Conservation (phyloP, 2,888 invertebrate species). For the Cephus pygmeus region DNA sequence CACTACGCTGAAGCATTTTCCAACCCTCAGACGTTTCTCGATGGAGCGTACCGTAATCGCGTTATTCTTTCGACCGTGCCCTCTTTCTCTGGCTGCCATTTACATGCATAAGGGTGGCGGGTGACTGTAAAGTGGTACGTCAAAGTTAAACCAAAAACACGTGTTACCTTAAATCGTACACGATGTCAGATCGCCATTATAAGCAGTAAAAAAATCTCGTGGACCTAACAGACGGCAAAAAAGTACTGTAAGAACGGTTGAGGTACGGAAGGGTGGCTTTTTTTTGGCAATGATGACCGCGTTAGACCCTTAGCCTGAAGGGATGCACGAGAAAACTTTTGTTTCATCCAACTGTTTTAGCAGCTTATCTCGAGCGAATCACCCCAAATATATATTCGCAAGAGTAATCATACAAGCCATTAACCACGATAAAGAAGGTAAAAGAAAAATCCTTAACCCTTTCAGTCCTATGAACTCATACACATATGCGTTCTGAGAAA, state of each 20-base stretch:
- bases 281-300: conserved; percentile 17
- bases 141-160: neutral
- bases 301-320: neutral
- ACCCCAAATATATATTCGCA: neutral
- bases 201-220: conserved; percentile 13
- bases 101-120: neutral
- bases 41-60: neutral
- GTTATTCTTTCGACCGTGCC: neutral
- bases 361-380: neutral
- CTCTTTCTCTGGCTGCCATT: neutral
- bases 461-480: no score
- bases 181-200: conserved; percentile 4
- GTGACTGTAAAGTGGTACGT: neutral
- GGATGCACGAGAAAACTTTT: neutral
- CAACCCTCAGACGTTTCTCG: neutral
- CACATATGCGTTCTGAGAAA: no score
- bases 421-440: neutral
- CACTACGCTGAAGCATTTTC: neutral
- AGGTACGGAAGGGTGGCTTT: conserved; percentile 11
- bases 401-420: neutral
- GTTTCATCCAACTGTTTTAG: neutral
- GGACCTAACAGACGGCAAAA: neutral
- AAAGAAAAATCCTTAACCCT: neutral
- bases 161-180: conserved; percentile 2
- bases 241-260: neutral